Percentiles rank a stretch among this genome's conserved stretches.
phyloP scores from a whole-genome alignment of 1,140 invertebrate species.

The Ostrea denselamellosa region DNA sequence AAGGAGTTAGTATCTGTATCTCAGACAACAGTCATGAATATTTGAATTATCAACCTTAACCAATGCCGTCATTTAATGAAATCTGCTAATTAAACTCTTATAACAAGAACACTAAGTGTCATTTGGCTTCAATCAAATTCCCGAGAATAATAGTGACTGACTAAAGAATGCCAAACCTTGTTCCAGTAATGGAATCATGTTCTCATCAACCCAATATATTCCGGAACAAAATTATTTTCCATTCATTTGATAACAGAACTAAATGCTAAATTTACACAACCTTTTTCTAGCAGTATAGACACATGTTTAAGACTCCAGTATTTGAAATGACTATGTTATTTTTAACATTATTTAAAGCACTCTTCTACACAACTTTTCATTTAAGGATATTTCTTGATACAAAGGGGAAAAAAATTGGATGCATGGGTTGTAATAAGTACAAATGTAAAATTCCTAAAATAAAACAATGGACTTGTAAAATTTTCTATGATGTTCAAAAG shows the following conservation, averaged over 20 bases:
- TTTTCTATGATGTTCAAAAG: too few species aligned
- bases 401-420: too few species aligned
- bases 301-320: too few species aligned
- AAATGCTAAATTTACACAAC: too few species aligned
- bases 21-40: not conserved
- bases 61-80: not conserved
- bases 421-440: too few species aligned
- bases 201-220: not conserved
- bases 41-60: constrained; percentile 20
- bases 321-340: too few species aligned
- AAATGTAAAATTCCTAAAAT: too few species aligned
- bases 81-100: constrained; percentile 18
- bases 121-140: not conserved
- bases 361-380: too few species aligned
- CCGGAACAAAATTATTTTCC: not conserved
- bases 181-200: not conserved
- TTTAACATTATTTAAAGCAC: too few species aligned
- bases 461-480: too few species aligned
- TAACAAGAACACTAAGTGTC: not conserved
- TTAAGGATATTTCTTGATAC: too few species aligned
- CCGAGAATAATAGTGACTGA: not conserved
- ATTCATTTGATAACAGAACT: not conserved
- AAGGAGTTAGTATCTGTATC: constrained; percentile 10
- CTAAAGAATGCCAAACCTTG: not conserved
- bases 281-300: too few species aligned